These are phyloP conservation scores for Boleophthalmus pectinirostris DNA, from an alignment of 2,113 vertebrate genomes.

Conservation along the genomic window DNA sequence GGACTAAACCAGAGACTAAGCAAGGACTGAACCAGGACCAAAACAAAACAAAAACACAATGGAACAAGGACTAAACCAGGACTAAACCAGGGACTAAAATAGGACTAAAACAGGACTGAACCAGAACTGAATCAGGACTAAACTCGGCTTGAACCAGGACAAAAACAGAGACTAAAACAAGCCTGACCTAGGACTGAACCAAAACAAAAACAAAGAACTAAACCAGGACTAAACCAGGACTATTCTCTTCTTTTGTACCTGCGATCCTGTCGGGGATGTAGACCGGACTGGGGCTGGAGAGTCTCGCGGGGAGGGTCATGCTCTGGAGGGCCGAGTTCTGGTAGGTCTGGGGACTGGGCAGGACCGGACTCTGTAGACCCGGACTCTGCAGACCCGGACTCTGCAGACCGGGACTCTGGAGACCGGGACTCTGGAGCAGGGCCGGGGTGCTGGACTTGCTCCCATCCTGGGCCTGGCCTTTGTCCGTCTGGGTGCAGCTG, in stretches of 20 bases:
- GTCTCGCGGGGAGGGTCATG: constrained; percentile 64
- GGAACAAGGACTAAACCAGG: no score
- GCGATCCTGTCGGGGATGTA: constrained; percentile 79
- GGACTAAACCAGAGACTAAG: background rate
- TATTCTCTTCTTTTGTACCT: constrained; percentile 42
- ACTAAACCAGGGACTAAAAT: no score
- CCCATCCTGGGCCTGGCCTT: constrained; percentile 75
- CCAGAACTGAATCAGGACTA: background rate
- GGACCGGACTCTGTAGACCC: background rate
- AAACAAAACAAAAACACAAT: no score
- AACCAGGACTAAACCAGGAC: background rate
- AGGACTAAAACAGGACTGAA: no score
- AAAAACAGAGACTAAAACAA: no score
- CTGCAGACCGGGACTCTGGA: background rate
- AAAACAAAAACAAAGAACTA: no score
- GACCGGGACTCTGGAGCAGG: background rate
- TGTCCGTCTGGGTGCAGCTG: constrained; percentile 89
- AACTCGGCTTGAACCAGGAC: background rate
- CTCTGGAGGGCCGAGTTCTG: constrained; percentile 77
- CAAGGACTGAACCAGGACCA: background rate
- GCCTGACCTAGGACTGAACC: no score
- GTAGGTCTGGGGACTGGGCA: constrained; percentile 87
- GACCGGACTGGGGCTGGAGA: constrained; percentile 77
- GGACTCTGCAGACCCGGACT: constrained; percentile 76
- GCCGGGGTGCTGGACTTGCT: constrained; percentile 77